A percentile compares a stretch with the other conserved stretches of the same genome.
Evolutionary conservation across 2,797 vertebrate species (phyloP).

Genomic region (Propithecus perrieri): DNA sequence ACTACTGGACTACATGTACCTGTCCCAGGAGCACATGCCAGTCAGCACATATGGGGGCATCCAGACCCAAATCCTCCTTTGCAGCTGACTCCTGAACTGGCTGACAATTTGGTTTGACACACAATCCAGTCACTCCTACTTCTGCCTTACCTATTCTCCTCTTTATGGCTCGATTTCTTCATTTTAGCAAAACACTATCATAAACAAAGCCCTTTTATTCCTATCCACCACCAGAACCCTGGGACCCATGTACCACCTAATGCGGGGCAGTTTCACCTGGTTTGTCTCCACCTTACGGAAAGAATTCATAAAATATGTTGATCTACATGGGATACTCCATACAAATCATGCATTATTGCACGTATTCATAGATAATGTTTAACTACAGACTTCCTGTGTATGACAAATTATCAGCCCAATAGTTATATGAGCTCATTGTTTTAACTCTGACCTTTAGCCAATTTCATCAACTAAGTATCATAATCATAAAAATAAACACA

Average conservation of each 20-base stretch:
- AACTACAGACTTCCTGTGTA: neutral
- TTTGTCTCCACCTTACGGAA: neutral
- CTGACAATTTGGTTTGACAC: neutral
- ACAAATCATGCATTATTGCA: neutral
- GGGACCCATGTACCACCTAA: neutral
- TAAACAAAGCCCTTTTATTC: neutral
- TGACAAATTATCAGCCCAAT: neutral
- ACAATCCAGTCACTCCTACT: neutral
- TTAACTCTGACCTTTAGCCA: slow-evolving; percentile 7
- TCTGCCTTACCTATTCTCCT: neutral
- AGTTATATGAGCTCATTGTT: neutral
- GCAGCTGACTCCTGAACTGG: neutral
- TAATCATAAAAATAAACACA: neutral
- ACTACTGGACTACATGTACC: neutral
- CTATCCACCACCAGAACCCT: neutral
- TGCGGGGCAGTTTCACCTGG: neutral
- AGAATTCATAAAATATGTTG: neutral
- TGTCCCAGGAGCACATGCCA: neutral
- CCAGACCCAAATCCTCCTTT: neutral
- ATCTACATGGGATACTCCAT: neutral
- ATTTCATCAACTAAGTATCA: slow-evolving; percentile 12
- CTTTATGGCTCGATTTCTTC: neutral
- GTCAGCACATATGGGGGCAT: neutral
- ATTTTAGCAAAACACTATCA: neutral
- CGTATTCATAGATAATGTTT: neutral